Conservation (phyloP, 2,113 vertebrate species). For the Trematomus loennbergii region DNA sequence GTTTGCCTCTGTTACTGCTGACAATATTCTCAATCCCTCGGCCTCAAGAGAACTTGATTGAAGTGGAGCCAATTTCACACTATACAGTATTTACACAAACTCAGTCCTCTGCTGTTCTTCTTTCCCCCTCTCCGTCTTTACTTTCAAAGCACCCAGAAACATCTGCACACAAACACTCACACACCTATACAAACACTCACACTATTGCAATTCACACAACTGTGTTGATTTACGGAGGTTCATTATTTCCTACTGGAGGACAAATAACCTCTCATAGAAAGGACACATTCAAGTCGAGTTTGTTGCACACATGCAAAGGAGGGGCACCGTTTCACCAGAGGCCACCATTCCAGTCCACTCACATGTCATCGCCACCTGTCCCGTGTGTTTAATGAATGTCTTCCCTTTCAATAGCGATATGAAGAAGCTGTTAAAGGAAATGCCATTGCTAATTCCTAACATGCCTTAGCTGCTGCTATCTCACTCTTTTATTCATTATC, state of each 20-base stretch:
- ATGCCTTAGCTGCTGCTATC: slow-evolving; percentile 61
- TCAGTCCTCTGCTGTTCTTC: slow-evolving; percentile 34
- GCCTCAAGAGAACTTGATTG: slow-evolving; percentile 78
- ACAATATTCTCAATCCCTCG: slow-evolving; percentile 70
- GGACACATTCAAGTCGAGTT: slow-evolving; percentile 43
- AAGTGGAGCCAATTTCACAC: slow-evolving; percentile 78
- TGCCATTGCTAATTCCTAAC: slow-evolving; percentile 61
- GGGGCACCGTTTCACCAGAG: slow-evolving; percentile 42
- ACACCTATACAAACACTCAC: slow-evolving; percentile 31
- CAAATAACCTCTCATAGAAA: slow-evolving; percentile 47
- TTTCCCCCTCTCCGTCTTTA: slow-evolving; percentile 1
- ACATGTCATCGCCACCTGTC: slow-evolving; percentile 67
- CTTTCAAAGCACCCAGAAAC: slow-evolving; percentile 50
- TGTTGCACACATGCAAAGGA: slow-evolving; percentile 46
- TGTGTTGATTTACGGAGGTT: slow-evolving; percentile 40
- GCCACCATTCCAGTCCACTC: slow-evolving; percentile 49
- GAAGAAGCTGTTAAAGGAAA: slow-evolving; percentile 66
- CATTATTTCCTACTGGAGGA: slow-evolving; percentile 44
- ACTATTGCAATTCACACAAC: slow-evolving; percentile 36
- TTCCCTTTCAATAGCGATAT: slow-evolving; percentile 69
- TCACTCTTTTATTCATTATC: slow-evolving; percentile 49
- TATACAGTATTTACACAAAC: slow-evolving; percentile 76
- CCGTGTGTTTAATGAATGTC: slow-evolving; percentile 74
- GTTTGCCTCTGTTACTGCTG: slow-evolving; percentile 67
- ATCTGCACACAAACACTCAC: slow-evolving; percentile 43